Evolutionary conservation across 2,113 vertebrate genomes (phyloP), one percentile per base, ranked within the genome.

Genomic region (Tiliqua scincoides): DNA sequence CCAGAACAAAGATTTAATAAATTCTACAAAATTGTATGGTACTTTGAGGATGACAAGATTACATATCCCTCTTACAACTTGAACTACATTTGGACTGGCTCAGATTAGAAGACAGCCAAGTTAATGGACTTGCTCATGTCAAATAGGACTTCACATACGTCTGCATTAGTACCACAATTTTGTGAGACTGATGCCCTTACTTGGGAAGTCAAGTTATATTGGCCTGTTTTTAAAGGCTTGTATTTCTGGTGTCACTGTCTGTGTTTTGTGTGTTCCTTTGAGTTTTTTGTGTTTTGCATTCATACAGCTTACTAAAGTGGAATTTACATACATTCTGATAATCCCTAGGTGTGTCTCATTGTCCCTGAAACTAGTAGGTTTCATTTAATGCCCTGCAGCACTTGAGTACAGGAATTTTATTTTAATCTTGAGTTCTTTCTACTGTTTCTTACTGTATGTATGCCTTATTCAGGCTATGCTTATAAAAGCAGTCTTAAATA

Each of bases 221-320:
- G 95, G 96, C 95, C 97, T 96, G 96, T 97, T 97, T 97, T 97
- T 15, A 97, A 94, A 97, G 97, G 96, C 96, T 85, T 91, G 92
- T 93, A 91, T 95, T 96, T 86, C 91, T 93, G 89, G 93, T 86
- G 82, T 95, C 80, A 74, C 91, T 76, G 85, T 91, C 79, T 54
- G 54, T 57, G 54, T 57, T 48, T 57, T 57, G 54, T 57, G 54
- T 12, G 17, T 57, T 57, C 54, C 14, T 17, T 57, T 17, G 90
- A 89, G 87, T 95, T 92, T 96, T 23, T 32, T 43, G 11, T 32
- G 5, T 92, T 96, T 92, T 94, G 84, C 88, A 81, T 63, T 90
- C 90, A 92, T 93, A 92, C 87, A 91, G 89, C 78, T 88, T 84
- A 84, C 81, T 87, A 87, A 95, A 94, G 88, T 90, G 91, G 80